Evolutionary conservation across 2,888 invertebrate species (phyloP).

Genomic region (Torymus texanus): DNA sequence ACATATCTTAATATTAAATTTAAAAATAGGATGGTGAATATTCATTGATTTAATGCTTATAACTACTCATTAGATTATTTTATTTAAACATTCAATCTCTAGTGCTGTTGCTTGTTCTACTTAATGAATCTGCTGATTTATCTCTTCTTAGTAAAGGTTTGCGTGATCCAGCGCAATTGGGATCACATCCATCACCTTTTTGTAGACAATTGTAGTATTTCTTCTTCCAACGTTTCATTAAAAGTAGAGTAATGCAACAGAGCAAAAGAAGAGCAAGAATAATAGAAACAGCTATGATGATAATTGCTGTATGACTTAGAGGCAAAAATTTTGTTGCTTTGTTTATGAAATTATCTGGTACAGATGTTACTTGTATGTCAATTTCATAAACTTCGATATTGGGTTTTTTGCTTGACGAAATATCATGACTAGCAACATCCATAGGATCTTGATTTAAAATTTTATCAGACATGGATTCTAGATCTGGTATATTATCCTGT

Average conservation of each 20-base stretch:
- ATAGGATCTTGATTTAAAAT: conserved; percentile 20
- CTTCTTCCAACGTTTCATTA: conserved; percentile 48
- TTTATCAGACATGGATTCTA: conserved; percentile 15
- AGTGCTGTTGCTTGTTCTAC: conserved; percentile 44
- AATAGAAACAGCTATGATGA: conserved; percentile 35
- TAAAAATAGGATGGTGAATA: no score
- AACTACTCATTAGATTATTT: not conserved
- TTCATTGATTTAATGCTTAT: not conserved
- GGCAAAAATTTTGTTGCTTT: not conserved
- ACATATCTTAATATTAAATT: no score
- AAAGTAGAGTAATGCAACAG: conserved; percentile 42
- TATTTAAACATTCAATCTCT: conserved; percentile 18
- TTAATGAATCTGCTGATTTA: conserved; percentile 46
- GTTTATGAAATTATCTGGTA: conserved; percentile 3
- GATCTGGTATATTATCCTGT: conserved; percentile 1
- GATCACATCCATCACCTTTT: conserved; percentile 36
- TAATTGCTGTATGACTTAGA: conserved; percentile 17
- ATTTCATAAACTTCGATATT: conserved; percentile 36
- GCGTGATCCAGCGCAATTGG: conserved; percentile 38
- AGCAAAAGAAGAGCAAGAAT: conserved; percentile 44
- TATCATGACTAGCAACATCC: not conserved
- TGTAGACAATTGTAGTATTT: conserved; percentile 55
- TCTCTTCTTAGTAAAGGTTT: conserved; percentile 50
- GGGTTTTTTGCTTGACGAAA: not conserved
- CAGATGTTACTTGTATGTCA: conserved; percentile 29